Conservation (phyloP, 2,797 vertebrate species). For the Enteromius treurensis region DNA sequence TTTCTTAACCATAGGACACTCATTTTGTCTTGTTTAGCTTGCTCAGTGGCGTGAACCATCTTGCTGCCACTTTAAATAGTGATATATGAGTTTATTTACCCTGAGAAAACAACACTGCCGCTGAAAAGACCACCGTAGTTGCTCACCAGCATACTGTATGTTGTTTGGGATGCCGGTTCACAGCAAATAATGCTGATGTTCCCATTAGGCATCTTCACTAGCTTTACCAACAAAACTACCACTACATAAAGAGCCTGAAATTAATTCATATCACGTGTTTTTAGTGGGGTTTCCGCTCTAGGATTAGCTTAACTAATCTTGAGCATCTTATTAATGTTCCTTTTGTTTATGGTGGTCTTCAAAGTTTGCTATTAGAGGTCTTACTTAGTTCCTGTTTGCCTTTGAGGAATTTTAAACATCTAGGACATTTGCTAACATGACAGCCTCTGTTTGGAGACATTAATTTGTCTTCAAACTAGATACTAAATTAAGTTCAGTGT, state of each 20-base stretch:
- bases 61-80: constrained; percentile 20
- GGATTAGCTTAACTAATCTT: background rate
- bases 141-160: background rate
- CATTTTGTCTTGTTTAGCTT: constrained; percentile 9
- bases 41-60: background rate
- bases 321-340: background rate
- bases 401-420: background rate
- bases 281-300: background rate
- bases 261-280: background rate
- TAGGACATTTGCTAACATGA: constrained; percentile 9
- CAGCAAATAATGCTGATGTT: background rate
- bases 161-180: background rate
- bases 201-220: background rate
- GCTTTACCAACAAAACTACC: background rate
- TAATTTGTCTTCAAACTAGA: background rate
- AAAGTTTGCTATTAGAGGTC: background rate
- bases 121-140: background rate
- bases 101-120: constrained; percentile 11
- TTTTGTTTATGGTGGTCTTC: background rate
- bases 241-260: background rate
- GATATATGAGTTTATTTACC: constrained; percentile 37
- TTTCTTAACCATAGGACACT: constrained; percentile 28
- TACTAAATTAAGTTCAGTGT: constrained; percentile 24
- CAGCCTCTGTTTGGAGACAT: constrained; percentile 20
- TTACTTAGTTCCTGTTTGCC: background rate